Base-by-base conservation (phyloP, 1,140 invertebrate genomes). In the Drosophila nigromelanica region DNA sequence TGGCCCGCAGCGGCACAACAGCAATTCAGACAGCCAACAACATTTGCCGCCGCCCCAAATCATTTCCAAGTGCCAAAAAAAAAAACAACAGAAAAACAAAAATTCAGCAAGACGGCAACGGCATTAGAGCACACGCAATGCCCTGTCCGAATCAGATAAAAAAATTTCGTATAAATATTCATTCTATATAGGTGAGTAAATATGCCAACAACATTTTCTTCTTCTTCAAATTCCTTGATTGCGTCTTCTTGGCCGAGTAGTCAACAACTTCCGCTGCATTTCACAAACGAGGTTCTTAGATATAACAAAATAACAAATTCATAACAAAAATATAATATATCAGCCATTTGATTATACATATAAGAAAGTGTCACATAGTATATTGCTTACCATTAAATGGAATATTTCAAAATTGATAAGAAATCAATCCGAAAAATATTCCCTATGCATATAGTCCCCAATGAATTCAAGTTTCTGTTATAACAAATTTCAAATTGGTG, bases 51-150 rank as follows among this genome's bases (percentile, higher is more conserved):
- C 54, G 83, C 83, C 73, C 89, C 83, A 87, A 87, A 89, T 87
- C 83, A 87, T 87, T 89, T 79, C 60, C 72, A 87, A 87, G 83
- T 87, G 82, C 83, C 80, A 77, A 74, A 74, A 81, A 63, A 66
- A 48, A 48, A 59, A 69, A 63, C 58, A 63, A 54, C 54, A 55
- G 24, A 50, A 54, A 27, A 42, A 35, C 24, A 50, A 43, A 51
- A 47, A 37, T 40, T 43, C 24, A 12, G 42, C 69, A 71, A 55
- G 40, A 50, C 30, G 42, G 55, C 72, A 35, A 59, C 64, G 52
- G 62, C 80, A 79, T 83, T 83, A 83, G 67, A 83, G 54, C 50
- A 37, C 71, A 83, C 64, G 73, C 80, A 77, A 80, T 45, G 21
- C 64, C 69, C 51, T 66, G 66, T 43, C 61, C 58, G 11, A 70